phyloP scores from a whole-genome alignment of 2,888 invertebrate genomes.

The Nemoura dubitans region DNA sequence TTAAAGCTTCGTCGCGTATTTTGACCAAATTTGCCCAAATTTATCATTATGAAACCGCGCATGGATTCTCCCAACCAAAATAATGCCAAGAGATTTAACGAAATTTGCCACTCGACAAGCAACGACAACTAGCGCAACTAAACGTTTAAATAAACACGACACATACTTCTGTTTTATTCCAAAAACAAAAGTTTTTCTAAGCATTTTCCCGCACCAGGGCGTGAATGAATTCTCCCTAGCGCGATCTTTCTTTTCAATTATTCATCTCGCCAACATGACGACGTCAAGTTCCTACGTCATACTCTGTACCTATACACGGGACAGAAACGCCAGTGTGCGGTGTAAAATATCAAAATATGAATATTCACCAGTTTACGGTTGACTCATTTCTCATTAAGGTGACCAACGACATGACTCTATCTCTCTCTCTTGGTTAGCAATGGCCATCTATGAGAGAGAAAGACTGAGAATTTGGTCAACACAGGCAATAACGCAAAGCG shows the following conservation, averaged over 20 bases:
- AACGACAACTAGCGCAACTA: not conserved
- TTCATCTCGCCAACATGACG: not conserved
- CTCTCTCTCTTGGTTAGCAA: not conserved
- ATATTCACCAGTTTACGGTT: not conserved
- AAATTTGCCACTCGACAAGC: not conserved
- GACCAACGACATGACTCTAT: not conserved
- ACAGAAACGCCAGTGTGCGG: not conserved
- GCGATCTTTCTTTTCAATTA: not conserved
- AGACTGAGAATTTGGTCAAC: not conserved
- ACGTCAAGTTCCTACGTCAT: not conserved
- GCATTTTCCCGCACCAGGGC: no score
- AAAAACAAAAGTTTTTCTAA: not conserved
- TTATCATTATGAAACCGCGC: not conserved
- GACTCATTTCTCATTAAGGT: constrained; percentile 3
- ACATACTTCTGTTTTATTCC: not conserved
- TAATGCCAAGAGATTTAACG: not conserved
- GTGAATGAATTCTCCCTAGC: not conserved
- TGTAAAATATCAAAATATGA: constrained; percentile 12
- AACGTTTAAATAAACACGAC: not conserved
- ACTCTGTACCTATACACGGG: not conserved
- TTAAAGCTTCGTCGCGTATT: not conserved
- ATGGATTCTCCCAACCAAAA: not conserved
- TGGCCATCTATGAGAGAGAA: not conserved
- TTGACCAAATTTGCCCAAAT: not conserved
- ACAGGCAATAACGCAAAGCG: not conserved